Evolutionary conservation across 2,888 invertebrate species (phyloP).

Genomic region (Eudemis profundana): DNA sequence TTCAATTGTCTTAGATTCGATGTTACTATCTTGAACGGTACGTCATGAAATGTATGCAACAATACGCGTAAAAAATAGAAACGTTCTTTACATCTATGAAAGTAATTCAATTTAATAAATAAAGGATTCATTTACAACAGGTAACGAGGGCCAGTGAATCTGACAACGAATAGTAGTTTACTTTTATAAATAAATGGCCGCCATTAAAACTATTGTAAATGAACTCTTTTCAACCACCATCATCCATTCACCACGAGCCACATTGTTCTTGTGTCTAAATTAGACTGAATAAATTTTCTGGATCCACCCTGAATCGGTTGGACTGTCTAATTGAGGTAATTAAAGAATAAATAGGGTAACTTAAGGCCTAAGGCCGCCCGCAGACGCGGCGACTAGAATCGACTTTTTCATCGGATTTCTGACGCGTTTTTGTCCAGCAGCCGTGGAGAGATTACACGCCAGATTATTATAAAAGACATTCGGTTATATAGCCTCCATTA

Average conservation of each 20-base stretch:
- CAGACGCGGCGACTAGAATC: constrained; percentile 47
- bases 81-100: too few relatives aligned
- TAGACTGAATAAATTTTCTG: constrained; percentile 20
- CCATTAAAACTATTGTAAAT: background rate
- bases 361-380: constrained; percentile 56
- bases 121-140: too few relatives aligned
- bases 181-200: background rate
- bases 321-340: constrained; percentile 59
- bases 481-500: background rate
- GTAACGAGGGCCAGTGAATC: too few relatives aligned
- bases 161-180: too few relatives aligned
- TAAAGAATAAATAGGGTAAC: constrained; percentile 75
- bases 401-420: constrained; percentile 29
- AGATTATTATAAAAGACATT: background rate
- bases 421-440: constrained; percentile 32
- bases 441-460: constrained; percentile 39
- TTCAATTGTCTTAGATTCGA: too few relatives aligned
- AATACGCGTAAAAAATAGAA: too few relatives aligned
- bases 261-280: constrained; percentile 5
- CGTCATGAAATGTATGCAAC: too few relatives aligned
- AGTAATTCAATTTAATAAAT: too few relatives aligned
- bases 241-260: background rate
- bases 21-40: too few relatives aligned
- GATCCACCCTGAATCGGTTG: constrained; percentile 38
- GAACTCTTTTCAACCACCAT: background rate